Base-by-base conservation (phyloP, 2,797 vertebrate species). In the Buceros bicornis region DNA sequence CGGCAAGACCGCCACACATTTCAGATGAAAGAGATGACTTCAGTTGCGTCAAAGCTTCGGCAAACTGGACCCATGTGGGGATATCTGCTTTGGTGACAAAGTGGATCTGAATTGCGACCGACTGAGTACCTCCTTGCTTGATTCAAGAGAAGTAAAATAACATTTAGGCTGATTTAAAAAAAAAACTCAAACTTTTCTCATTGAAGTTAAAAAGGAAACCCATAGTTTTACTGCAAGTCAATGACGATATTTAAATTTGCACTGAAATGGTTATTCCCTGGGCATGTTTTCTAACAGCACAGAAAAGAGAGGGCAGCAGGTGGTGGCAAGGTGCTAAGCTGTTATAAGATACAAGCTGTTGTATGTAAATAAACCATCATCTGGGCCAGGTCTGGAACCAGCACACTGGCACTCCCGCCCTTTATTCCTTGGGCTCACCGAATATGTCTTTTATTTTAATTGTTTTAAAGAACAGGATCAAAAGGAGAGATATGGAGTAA, bases 341-440 rank as follows among this genome's bases (percentile, higher is more conserved):
- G 35, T 16, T 53, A 2, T 21, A 64, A 84, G 14, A 33, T 50
- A 42, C n/a, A 37, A 80, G 31, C 48, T 66, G 33, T 15, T 19
- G 45, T 45, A 45, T 12, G 12, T 6, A 69, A 13, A 16, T 1
- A 47, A 64, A 56, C 15, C 66, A 77, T 7, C 12, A 35, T 2
- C 16, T 16, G 33, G 45, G 35, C 24, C 60, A 67, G 37, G 33
- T 58, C 54, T 66, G 64, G n/a, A 62, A 20, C 42, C 31, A 54
- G 13, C 4, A 3, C 0, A 0, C 11, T 82, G 64, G 35, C 51
- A 80, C 5, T 31, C 29, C 72, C n/a, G 13, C 53, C 31, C 31
- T 50, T 47, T 53, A 48, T 31, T 82, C n/a, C 70, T 70, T 5
- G 1, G 40, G 13, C 21, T 87, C 50, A 91, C 22, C 40, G 89